phyloP scores from a whole-genome alignment of 2,888 invertebrate species.

The Prionchulus punctatus region DNA sequence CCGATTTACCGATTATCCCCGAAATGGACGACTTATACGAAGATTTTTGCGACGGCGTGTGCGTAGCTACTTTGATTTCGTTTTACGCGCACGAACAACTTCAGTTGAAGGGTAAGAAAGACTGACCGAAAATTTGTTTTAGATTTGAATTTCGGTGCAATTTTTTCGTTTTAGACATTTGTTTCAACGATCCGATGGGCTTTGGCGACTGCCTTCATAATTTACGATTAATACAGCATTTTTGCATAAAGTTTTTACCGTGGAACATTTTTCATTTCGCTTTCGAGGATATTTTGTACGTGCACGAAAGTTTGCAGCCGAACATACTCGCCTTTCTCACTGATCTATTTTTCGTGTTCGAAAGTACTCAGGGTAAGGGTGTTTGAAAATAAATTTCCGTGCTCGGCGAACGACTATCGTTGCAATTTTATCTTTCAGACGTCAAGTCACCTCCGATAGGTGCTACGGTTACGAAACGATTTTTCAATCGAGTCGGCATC shows the following conservation, averaged over 20 bases:
- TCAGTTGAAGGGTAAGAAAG: slow-evolving; percentile 9
- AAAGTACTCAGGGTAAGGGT: slow-evolving; percentile 15
- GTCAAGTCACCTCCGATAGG: not conserved
- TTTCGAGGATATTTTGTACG: slow-evolving; percentile 37
- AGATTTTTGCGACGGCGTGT: slow-evolving; percentile 29
- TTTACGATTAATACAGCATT: slow-evolving; percentile 32
- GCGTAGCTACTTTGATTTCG: slow-evolving; percentile 23
- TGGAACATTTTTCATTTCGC: slow-evolving; percentile 34
- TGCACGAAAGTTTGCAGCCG: slow-evolving; percentile 28
- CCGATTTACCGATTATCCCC: slow-evolving; percentile 16
- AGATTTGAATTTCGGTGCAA: not conserved
- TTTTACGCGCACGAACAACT: slow-evolving; percentile 25
- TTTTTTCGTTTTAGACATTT: slow-evolving; percentile 33
- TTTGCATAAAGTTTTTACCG: slow-evolving; percentile 32
- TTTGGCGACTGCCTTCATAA: slow-evolving; percentile 38
- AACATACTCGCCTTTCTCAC: slow-evolving; percentile 34
- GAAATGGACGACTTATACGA: slow-evolving; percentile 31
- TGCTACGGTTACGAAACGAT: not conserved
- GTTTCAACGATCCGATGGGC: slow-evolving; percentile 33
- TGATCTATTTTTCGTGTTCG: slow-evolving; percentile 36
- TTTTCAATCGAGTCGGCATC: too few species aligned
- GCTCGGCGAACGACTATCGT: not conserved
- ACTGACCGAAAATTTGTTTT: not conserved
- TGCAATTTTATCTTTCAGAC: not conserved
- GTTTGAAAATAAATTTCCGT: too few species aligned